Evolutionary conservation across 2,113 vertebrate species (phyloP).

Genomic region (Theristicus caerulescens): DNA sequence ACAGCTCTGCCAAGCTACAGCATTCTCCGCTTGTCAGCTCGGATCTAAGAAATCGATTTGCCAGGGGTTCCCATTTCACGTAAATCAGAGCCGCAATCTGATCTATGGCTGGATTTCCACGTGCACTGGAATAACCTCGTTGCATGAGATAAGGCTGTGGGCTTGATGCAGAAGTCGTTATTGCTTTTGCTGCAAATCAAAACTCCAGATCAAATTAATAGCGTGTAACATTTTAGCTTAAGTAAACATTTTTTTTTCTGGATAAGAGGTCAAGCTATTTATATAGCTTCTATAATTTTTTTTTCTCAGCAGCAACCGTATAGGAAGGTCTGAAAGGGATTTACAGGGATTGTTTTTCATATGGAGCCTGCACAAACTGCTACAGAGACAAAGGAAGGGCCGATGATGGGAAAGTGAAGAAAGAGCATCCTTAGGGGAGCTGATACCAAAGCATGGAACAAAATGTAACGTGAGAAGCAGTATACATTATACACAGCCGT

Average conservation of each 20-base stretch:
- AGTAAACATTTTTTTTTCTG: background rate
- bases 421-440: background rate
- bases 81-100: background rate
- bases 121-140: background rate
- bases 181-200: background rate
- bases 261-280: background rate
- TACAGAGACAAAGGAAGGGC: background rate
- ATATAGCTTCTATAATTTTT: background rate
- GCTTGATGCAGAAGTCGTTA: background rate
- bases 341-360: background rate
- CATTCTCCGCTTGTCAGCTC: background rate
- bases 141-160: background rate
- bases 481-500: background rate
- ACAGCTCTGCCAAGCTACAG: background rate
- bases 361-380: background rate
- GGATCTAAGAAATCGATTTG: background rate
- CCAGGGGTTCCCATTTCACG: background rate
- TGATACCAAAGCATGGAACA: background rate
- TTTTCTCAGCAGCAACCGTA: background rate
- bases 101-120: background rate
- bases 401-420: background rate
- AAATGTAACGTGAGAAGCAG: background rate
- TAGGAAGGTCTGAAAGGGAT: background rate
- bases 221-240: background rate
- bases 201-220: constrained; percentile 3